These are phyloP conservation scores for Spialia ferax DNA, from an alignment of 2,888 invertebrate species.

Conservation along the genomic window DNA sequence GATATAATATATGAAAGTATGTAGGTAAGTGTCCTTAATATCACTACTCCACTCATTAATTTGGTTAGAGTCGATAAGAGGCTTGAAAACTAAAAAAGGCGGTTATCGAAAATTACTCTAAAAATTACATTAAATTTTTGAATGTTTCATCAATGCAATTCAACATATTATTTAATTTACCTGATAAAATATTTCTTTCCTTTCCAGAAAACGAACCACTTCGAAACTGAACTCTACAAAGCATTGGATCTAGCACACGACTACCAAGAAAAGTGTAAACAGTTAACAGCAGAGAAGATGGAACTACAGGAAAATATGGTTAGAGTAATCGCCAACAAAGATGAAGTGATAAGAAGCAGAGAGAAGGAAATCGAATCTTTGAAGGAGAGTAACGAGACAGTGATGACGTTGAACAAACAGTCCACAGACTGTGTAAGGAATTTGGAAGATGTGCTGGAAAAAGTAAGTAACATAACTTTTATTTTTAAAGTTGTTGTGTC, in stretches of 20 bases:
- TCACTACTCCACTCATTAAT: too few species aligned
- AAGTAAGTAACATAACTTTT: conserved; percentile 64
- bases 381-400: conserved; percentile 80
- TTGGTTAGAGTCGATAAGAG: too few species aligned
- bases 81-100: too few species aligned
- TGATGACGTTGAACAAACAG: conserved; percentile 83
- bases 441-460: conserved; percentile 84
- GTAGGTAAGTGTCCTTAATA: not conserved
- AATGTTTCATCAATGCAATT: too few species aligned
- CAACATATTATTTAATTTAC: too few species aligned
- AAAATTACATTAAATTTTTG: too few species aligned
- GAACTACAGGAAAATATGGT: conserved; percentile 71
- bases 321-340: conserved; percentile 56
- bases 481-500: not conserved
- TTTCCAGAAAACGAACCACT: conserved; percentile 82
- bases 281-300: conserved; percentile 80
- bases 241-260: conserved; percentile 89
- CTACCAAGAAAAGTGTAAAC: conserved; percentile 88
- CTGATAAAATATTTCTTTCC: not conserved
- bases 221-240: conserved; percentile 91
- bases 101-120: too few species aligned
- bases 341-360: conserved; percentile 62
- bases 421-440: conserved; percentile 88
- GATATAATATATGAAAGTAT: not conserved
- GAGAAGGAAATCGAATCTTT: conserved; percentile 73